These are phyloP conservation scores for Linnaemya vulpina DNA, from an alignment of 2,888 invertebrate genomes.

Conservation along the genomic window DNA sequence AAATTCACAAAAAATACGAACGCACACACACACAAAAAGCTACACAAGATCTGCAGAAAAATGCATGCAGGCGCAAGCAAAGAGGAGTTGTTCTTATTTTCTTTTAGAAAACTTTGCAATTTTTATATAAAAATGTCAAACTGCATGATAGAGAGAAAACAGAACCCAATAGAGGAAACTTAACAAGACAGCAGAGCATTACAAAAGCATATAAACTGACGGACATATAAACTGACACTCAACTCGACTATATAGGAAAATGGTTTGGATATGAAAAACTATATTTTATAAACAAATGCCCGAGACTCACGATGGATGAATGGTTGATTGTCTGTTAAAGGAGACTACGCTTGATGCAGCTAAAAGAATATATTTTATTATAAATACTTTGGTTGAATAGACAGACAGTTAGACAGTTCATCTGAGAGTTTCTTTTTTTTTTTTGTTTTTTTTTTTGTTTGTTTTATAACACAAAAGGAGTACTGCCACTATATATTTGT, in stretches of 20 bases:
- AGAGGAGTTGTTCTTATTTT: slow-evolving; percentile 54
- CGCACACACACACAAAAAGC: not conserved
- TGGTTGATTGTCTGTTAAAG: slow-evolving; percentile 25
- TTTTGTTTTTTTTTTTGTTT: slow-evolving; percentile 8
- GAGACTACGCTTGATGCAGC: slow-evolving; percentile 14
- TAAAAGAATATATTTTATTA: slow-evolving; percentile 39
- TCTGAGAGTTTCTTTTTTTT: slow-evolving; percentile 13
- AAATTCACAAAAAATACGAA: slow-evolving; percentile 22
- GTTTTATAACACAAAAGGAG: not conserved
- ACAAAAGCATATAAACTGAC: not conserved
- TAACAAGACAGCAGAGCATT: slow-evolving; percentile 27
- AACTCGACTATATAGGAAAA: slow-evolving; percentile 6
- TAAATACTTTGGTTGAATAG: slow-evolving; percentile 56
- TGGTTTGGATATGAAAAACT: not conserved
- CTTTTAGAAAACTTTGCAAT: slow-evolving; percentile 42
- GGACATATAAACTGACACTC: slow-evolving; percentile 8
- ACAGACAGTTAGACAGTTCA: slow-evolving; percentile 63
- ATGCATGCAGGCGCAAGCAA: slow-evolving; percentile 16
- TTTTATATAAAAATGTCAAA: slow-evolving; percentile 57
- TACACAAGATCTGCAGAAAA: not conserved
- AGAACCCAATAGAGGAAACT: slow-evolving; percentile 46
- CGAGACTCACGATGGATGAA: not conserved
- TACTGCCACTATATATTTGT: not conserved
- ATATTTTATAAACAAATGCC: slow-evolving; percentile 19
- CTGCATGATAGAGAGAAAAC: slow-evolving; percentile 22